Evolutionary conservation across 2,888 invertebrate genomes (phyloP).

Genomic region (Ophion ventricosus): DNA sequence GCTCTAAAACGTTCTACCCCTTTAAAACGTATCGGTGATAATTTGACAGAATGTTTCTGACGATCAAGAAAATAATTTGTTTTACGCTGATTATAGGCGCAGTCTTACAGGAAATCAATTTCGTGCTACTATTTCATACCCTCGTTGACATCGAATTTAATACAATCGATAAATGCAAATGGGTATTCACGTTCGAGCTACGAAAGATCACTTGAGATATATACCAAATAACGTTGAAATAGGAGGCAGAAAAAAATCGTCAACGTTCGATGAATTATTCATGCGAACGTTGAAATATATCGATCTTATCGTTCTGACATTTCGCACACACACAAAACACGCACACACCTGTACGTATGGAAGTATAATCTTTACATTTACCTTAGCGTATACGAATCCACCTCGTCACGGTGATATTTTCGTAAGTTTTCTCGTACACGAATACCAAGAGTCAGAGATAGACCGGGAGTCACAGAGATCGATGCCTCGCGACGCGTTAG

Average conservation of each 20-base stretch:
- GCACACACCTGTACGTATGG: constrained; percentile 1
- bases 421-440: constrained; percentile 8
- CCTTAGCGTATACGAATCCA: not conserved
- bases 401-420: constrained; percentile 21
- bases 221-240: constrained; percentile 27
- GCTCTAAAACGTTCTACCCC: no score
- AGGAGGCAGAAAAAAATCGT: constrained; percentile 27
- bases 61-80: no score
- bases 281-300: constrained; percentile 12
- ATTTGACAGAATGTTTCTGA: no score
- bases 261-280: constrained; percentile 42
- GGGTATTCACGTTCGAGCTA: not conserved
- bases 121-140: no score
- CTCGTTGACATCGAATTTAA: no score
- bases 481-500: constrained; percentile 46
- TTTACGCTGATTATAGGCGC: no score
- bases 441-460: not conserved
- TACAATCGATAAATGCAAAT: no score
- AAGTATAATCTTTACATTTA: not conserved
- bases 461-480: constrained; percentile 37
- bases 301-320: constrained; percentile 14
- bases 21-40: no score
- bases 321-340: not conserved
- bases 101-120: no score
- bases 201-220: constrained; percentile 11